Evolutionary conservation across 2,797 vertebrate genomes (phyloP).

Genomic region (Apogon hyalosoma): DNA sequence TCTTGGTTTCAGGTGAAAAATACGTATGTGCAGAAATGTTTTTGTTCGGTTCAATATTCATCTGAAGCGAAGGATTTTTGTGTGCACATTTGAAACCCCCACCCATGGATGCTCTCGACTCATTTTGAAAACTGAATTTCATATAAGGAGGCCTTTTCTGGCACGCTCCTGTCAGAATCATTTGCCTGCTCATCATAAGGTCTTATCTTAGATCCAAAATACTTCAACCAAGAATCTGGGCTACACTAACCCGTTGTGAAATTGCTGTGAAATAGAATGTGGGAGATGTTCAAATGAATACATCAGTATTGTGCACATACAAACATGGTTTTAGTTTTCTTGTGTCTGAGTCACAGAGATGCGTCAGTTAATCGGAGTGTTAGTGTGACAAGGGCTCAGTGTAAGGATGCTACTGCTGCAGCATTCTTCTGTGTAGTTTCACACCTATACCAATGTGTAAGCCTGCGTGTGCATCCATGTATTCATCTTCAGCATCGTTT

Average conservation of each 20-base stretch:
- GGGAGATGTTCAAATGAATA: conserved; percentile 63
- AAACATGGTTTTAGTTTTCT: conserved; percentile 61
- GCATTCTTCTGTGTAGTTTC: conserved; percentile 32
- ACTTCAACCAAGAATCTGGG: conserved; percentile 68
- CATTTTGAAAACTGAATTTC: conserved; percentile 37
- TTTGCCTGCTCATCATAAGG: conserved; percentile 58
- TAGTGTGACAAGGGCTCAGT: conserved; percentile 64
- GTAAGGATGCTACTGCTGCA: conserved; percentile 20
- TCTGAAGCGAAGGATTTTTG: conserved; percentile 36
- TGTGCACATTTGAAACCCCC: conserved; percentile 15
- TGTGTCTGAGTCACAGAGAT: conserved; percentile 69
- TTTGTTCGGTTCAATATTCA: conserved; percentile 50
- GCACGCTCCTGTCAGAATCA: conserved; percentile 45
- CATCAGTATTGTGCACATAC: conserved; percentile 64
- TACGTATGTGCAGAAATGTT: conserved; percentile 21
- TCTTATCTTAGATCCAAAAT: conserved; percentile 72
- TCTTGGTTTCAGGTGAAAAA: conserved; percentile 28
- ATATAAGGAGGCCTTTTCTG: conserved; percentile 35
- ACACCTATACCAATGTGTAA: conserved; percentile 24
- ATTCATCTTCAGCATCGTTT: conserved; percentile 37
- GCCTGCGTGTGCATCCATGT: conserved; percentile 15
- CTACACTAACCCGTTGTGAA: conserved; percentile 57
- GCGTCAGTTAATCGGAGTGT: conserved; percentile 69
- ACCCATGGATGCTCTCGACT: conserved; percentile 19
- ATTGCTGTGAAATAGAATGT: conserved; percentile 76